Conservation (phyloP, 2,113 vertebrate genomes). For the Diphyllodes magnificus region DNA sequence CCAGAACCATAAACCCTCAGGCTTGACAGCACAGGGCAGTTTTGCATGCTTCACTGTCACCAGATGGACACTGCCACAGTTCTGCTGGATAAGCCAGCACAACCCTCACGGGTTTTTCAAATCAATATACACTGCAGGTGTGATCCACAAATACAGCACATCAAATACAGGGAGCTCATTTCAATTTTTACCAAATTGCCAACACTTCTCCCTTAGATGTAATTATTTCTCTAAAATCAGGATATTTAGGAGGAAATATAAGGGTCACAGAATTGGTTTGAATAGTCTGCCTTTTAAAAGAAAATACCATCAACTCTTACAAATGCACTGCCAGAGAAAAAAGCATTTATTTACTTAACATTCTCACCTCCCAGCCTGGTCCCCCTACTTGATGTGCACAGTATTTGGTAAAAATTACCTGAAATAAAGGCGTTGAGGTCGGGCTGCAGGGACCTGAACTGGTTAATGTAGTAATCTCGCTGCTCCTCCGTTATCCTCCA, state of each 20-base stretch:
- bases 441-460: conserved; percentile 89
- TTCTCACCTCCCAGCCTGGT: neutral
- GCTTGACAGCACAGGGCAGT: neutral
- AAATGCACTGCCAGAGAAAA: neutral
- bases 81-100: neutral
- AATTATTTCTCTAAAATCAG: neutral
- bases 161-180: neutral
- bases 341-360: neutral
- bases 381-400: fast-evolving
- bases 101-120: neutral
- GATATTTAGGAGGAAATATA: neutral
- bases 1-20: neutral
- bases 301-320: neutral
- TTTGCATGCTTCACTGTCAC: neutral
- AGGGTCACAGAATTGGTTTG: neutral
- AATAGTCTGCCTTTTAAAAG: neutral
- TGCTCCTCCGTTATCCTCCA: conserved; percentile 98
- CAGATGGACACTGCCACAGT: neutral
- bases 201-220: neutral
- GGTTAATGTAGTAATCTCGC: conserved; percentile 90
- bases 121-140: neutral
- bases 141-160: neutral
- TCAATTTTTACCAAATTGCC: neutral
- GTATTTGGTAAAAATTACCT: conserved; percentile 67
- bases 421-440: conserved; percentile 88